Base-by-base conservation (phyloP, 2,888 invertebrate genomes). In the Ennomos erosarius region DNA sequence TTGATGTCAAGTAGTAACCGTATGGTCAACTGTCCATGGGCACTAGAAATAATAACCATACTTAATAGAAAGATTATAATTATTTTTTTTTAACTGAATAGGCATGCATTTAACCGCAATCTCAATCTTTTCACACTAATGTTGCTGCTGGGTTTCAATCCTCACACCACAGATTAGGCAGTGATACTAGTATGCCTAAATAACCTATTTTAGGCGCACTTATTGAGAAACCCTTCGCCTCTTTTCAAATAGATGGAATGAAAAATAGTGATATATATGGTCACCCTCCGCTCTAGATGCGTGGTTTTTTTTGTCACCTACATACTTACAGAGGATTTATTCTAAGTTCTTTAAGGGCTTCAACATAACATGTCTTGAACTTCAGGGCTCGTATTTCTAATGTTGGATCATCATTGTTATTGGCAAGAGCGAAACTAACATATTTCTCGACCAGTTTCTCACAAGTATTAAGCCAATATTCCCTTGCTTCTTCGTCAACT, bases 391-490 rank as follows among this genome's bases (percentile, higher is more conserved):
- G 93, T 72, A 95, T 95, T 73, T 93, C 94, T 9, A 97, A 97
- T 49, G 96, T 96, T 16, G 94, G 93, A 74, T 96, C 95, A 65
- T 95, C 94, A 10, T 95, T 95, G 47, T 54, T 69, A 78, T 97
- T 97, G 47, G 94, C 92, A 49, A 96, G 94, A 1, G 99, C 99
- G 84, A 96, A 96, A 67, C 94, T 94, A 26, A 97, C 95, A 89
- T 97, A 97, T 90, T 97, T 97, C 69, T 96, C 95, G 11, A 97
- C 95, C 72, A 98, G 95, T 68, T 95, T 96, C 81, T 97, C 96
- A 81, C 99, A 97, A 84, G 98, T 98, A 65, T 95, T 94, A 46
- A 99, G 93, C 99, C 99, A 99, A 87, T 99, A 99, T 69, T 93
- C 95, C 81, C 97, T 94, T 10, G 98, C 99, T 80, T 97, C 96